A percentile compares a stretch with the other conserved stretches of the same genome.
Evolutionary conservation across 1,140 invertebrate genomes (phyloP).

Genomic region (Ectropis grisescens): DNA sequence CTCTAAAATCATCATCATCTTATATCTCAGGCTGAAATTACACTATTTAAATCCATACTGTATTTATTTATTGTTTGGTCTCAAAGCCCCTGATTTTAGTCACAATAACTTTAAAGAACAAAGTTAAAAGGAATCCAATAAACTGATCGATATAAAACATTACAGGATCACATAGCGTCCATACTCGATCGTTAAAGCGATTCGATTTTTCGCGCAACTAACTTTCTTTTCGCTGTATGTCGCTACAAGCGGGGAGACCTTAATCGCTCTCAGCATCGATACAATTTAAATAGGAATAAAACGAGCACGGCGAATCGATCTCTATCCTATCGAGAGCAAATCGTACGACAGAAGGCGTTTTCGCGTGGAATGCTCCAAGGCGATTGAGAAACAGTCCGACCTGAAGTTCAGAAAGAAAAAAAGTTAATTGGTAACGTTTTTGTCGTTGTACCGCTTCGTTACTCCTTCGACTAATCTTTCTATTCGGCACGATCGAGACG

Average conservation of each 20-base stretch:
- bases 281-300: constrained; percentile 62
- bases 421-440: constrained; percentile 61
- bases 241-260: constrained; percentile 32
- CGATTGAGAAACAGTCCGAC: no score
- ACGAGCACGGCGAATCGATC: constrained; percentile 58
- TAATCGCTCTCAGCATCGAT: constrained; percentile 57
- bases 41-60: no score
- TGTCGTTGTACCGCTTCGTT: constrained; percentile 41
- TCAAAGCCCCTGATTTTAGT: no score
- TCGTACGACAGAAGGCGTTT: constrained; percentile 61
- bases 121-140: no score
- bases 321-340: constrained; percentile 60
- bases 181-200: no score
- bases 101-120: no score
- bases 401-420: no score
- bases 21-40: no score
- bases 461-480: constrained; percentile 39
- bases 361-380: constrained; percentile 41
- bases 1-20: no score
- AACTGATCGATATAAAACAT: no score
- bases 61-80: no score
- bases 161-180: no score
- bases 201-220: constrained; percentile 3
- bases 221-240: constrained; percentile 33
- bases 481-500: constrained; percentile 20